These are phyloP conservation scores for Pao palembangensis DNA, from an alignment of 2,113 vertebrate species.

Conservation along the genomic window DNA sequence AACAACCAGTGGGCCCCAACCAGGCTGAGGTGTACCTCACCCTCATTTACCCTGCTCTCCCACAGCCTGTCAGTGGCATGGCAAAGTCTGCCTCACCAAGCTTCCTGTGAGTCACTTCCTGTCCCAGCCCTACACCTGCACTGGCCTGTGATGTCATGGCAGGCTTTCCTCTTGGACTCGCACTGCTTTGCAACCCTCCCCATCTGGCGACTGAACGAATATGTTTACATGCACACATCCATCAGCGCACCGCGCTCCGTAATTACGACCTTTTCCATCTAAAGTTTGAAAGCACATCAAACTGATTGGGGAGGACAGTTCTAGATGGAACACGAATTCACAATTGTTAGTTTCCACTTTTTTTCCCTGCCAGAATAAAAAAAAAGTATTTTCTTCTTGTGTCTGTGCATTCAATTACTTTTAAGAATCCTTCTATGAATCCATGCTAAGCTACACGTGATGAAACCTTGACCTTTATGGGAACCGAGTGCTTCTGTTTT, in stretches of 20 bases:
- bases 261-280: conserved; percentile 54
- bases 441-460: conserved; percentile 28
- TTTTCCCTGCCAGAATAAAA: too few relatives aligned
- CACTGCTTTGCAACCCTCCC: conserved; percentile 42
- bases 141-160: conserved; percentile 76
- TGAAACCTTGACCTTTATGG: conserved; percentile 38
- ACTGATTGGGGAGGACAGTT: conserved; percentile 21
- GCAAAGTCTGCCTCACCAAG: conserved; percentile 71
- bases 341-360: neutral
- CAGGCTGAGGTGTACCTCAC: conserved; percentile 45
- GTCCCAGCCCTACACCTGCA: conserved; percentile 73
- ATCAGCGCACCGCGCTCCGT: conserved; percentile 50
- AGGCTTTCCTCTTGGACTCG: conserved; percentile 70
- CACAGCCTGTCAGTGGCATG: conserved; percentile 60
- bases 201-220: conserved; percentile 47
- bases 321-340: conserved; percentile 26
- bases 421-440: conserved; percentile 15
- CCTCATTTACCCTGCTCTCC: conserved; percentile 58
- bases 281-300: conserved; percentile 39
- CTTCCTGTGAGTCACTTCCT: conserved; percentile 80
- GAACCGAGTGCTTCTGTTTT: conserved; percentile 43
- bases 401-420: conserved; percentile 31
- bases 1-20: conserved; percentile 36
- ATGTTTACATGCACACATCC: conserved; percentile 54
- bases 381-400: conserved; percentile 9